Conservation (phyloP, 2,888 invertebrate species). For the Parthenolecanium corni region DNA sequence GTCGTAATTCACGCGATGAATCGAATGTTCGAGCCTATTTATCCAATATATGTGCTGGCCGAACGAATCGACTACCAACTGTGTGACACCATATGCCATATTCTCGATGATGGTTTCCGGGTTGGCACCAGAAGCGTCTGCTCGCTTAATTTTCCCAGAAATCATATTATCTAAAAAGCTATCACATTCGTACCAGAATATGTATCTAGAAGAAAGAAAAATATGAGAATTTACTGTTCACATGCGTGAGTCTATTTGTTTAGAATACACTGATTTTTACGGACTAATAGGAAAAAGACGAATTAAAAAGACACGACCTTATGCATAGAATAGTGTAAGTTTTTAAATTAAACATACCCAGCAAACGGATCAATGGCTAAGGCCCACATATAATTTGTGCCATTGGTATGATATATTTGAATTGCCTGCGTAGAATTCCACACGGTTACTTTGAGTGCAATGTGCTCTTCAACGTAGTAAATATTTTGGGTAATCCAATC, state of each 20-base stretch:
- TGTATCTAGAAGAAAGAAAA: conserved; percentile 34
- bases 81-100: conserved; percentile 45
- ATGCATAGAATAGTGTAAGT: no score
- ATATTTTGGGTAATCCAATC: conserved; percentile 65
- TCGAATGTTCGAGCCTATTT: conserved; percentile 48
- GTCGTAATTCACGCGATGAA: conserved; percentile 45
- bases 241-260: neutral
- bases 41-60: conserved; percentile 60
- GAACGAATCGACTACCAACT: conserved; percentile 47
- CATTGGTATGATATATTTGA: conserved; percentile 43
- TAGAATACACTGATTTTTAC: no score
- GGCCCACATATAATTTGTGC: conserved; percentile 45
- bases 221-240: neutral
- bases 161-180: conserved; percentile 32
- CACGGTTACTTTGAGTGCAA: conserved; percentile 42
- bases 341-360: conserved; percentile 33
- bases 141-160: conserved; percentile 37
- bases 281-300: no score
- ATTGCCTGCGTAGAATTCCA: conserved; percentile 40
- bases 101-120: conserved; percentile 39
- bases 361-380: conserved; percentile 50
- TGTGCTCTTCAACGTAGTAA: conserved; percentile 48
- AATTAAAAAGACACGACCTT: no score
- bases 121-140: conserved; percentile 46
- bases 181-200: conserved; percentile 41